Evolutionary conservation across 2,888 invertebrate genomes (phyloP).

Genomic region (Pecten maximus): DNA sequence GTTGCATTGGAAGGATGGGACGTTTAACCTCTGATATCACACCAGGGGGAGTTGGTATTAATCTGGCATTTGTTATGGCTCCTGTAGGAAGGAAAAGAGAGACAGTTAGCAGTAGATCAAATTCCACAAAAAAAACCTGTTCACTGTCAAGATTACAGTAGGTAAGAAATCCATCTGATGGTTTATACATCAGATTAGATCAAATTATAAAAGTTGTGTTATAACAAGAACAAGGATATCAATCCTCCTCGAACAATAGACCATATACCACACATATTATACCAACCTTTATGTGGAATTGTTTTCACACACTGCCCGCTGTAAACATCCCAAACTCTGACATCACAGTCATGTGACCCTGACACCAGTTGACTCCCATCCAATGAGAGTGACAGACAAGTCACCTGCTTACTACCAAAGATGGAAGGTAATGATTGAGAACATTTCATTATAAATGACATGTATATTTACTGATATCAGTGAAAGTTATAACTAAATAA

Average conservation of each 20-base stretch:
- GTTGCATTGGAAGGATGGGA: conserved; percentile 61
- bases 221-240: too few species aligned
- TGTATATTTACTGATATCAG: too few species aligned
- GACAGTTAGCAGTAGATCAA: too few species aligned
- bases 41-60: conserved; percentile 64
- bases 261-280: not conserved
- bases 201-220: too few species aligned
- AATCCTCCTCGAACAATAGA: too few species aligned
- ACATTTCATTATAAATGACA: too few species aligned
- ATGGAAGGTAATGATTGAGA: not conserved
- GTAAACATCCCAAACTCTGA: conserved; percentile 91
- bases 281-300: conserved; percentile 88
- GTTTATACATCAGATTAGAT: too few species aligned
- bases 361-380: conserved; percentile 89
- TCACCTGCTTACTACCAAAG: conserved; percentile 84
- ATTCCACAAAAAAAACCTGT: too few species aligned
- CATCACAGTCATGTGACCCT: conserved; percentile 89
- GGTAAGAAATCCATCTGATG: too few species aligned
- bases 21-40: conserved; percentile 58
- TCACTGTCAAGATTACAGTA: too few species aligned
- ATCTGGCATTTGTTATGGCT: conserved; percentile 66
- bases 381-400: conserved; percentile 88
- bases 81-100: conserved; percentile 54
- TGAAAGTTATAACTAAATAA: too few species aligned
- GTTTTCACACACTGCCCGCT: conserved; percentile 89